Conservation (phyloP, 2,888 invertebrate genomes). For the Pyrrhia umbra region DNA sequence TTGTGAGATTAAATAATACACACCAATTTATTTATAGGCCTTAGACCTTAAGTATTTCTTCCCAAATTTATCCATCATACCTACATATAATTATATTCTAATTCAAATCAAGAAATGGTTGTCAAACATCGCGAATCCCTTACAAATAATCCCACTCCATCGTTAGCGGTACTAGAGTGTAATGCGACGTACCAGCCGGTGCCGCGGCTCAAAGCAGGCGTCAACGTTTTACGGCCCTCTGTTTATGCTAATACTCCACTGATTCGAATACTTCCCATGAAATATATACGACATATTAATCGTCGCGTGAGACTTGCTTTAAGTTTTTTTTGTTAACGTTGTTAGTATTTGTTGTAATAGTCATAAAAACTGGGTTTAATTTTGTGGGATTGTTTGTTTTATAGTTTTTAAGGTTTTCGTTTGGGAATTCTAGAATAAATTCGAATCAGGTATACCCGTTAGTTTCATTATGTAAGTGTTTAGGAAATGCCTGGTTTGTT, state of each 20-base stretch:
- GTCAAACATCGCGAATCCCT: conserved; percentile 17
- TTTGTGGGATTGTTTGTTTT: conserved; percentile 21
- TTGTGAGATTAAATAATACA: too few relatives aligned
- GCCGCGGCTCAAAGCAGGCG: conserved; percentile 65
- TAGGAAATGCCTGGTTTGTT: too few relatives aligned
- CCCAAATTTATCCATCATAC: too few relatives aligned
- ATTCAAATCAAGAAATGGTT: conserved; percentile 10
- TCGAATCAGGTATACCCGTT: neutral
- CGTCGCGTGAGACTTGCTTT: conserved; percentile 47
- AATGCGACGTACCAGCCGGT: conserved; percentile 67
- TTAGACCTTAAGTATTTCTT: too few relatives aligned
- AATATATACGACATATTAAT: conserved; percentile 67
- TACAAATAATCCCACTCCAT: conserved; percentile 45
- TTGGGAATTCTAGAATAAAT: neutral
- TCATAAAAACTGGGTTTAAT: conserved; percentile 3
- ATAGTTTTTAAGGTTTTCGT: conserved; percentile 10
- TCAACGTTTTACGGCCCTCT: conserved; percentile 69
- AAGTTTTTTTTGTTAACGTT: conserved; percentile 19
- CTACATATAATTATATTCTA: conserved; percentile 13
- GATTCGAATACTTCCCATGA: conserved; percentile 68
- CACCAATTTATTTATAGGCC: too few relatives aligned
- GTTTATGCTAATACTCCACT: conserved; percentile 68
- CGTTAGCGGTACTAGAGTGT: conserved; percentile 49
- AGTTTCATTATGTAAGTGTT: too few relatives aligned
- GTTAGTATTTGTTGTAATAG: conserved; percentile 2